Percentiles rank a stretch among this genome's conserved stretches.
Conservation (phyloP, 2,797 vertebrate genomes). For the Mareca penelope region DNA sequence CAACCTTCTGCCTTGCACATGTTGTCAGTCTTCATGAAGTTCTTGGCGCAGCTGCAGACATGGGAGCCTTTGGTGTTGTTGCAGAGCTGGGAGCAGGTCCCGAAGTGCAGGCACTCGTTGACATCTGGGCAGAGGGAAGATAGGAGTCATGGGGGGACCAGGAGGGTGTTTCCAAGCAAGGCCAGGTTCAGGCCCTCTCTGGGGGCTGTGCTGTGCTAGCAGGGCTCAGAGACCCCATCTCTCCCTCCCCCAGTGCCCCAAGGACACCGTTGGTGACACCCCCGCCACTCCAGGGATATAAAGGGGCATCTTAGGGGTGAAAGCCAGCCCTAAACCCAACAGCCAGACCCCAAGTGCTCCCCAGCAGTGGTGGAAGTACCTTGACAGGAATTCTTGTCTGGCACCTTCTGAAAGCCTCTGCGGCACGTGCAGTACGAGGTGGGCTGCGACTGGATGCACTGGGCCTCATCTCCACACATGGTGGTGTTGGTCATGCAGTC, state of each 20-base stretch:
- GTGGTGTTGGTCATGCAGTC: slow-evolving; percentile 86
- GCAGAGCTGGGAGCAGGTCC: slow-evolving; percentile 93
- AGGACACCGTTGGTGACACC: not conserved
- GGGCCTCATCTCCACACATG: slow-evolving; percentile 89
- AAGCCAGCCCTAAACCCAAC: rapidly evolving
- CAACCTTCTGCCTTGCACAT: slow-evolving; percentile 94
- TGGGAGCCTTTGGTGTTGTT: slow-evolving; percentile 95
- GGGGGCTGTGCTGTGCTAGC: rapidly evolving
- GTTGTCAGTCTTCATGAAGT: slow-evolving; percentile 90
- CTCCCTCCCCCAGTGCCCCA: not conserved
- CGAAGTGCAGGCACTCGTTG: slow-evolving; percentile 91
- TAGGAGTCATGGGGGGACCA: rapidly evolving
- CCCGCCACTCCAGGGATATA: rapidly evolving
- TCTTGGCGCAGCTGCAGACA: slow-evolving; percentile 90
- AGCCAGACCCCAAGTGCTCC: rapidly evolving
- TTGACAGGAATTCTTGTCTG: slow-evolving; percentile 85
- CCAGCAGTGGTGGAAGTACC: slow-evolving; percentile 66
- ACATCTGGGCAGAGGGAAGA: slow-evolving; percentile 78
- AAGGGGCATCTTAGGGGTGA: not conserved
- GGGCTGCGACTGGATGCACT: slow-evolving; percentile 83
- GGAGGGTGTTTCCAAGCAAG: rapidly evolving
- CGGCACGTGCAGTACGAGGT: slow-evolving; percentile 91
- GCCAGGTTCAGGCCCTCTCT: no score
- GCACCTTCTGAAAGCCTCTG: slow-evolving; percentile 86
- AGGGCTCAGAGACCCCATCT: rapidly evolving